Evolutionary conservation across 2,797 vertebrate genomes (phyloP).

Genomic region (Acipenser transmontanus): DNA sequence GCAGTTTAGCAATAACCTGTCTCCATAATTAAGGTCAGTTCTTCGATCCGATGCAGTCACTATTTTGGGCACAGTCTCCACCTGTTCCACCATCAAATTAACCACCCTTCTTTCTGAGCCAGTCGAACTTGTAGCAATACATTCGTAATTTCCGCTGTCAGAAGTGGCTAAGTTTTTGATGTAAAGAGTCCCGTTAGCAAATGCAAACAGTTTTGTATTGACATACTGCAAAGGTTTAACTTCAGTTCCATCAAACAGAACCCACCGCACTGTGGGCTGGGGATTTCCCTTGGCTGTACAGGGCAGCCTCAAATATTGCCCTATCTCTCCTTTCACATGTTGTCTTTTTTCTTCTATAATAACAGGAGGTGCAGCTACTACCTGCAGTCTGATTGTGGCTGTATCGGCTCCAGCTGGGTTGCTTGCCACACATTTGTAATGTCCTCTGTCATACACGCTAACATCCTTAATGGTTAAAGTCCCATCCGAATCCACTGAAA

Average conservation of each 20-base stretch:
- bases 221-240: conserved; percentile 46
- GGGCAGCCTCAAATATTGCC: conserved; percentile 61
- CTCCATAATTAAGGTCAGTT: conserved; percentile 71
- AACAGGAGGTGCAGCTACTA: conserved; percentile 76
- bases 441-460: conserved; percentile 76
- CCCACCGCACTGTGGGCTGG: conserved; percentile 77
- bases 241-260: conserved; percentile 63
- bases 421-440: conserved; percentile 79
- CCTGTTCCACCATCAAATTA: conserved; percentile 55
- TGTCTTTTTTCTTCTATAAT: conserved; percentile 79
- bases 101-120: conserved; percentile 87
- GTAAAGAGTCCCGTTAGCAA: conserved; percentile 73
- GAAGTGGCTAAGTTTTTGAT: conserved; percentile 45
- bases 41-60: conserved; percentile 52
- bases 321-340: conserved; percentile 42
- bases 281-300: conserved; percentile 79
- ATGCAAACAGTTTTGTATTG: conserved; percentile 44
- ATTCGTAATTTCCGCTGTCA: conserved; percentile 83
- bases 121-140: conserved; percentile 86
- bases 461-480: conserved; percentile 64
- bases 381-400: conserved; percentile 72
- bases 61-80: conserved; percentile 65
- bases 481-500: conserved; percentile 60
- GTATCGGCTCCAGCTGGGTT: conserved; percentile 74
- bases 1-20: conserved; percentile 78